phyloP scores from a whole-genome alignment of 92 coral and sea anemone species.

The Actinernus sp. region DNA sequence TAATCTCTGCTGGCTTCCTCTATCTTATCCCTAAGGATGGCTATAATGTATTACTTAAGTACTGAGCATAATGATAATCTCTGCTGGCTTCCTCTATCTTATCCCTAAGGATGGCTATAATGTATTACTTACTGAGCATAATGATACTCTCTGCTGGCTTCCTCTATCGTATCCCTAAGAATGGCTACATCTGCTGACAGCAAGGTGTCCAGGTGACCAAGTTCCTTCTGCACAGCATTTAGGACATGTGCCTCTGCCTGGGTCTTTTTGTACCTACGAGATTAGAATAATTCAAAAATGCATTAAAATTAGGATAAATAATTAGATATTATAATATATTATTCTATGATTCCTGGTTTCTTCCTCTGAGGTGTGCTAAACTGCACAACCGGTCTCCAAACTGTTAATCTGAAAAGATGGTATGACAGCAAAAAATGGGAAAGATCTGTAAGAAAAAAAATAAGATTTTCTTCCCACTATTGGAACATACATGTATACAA shows the following conservation, averaged over 20 bases:
- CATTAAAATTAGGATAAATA: too few relatives aligned
- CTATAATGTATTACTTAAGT: too few relatives aligned
- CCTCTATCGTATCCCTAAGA: constrained; percentile 93
- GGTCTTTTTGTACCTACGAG: constrained; percentile 79
- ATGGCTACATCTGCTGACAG: constrained; percentile 90
- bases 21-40: constrained; percentile 96
- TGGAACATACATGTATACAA: too few relatives aligned
- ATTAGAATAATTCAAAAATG: too few relatives aligned
- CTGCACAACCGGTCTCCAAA: too few relatives aligned
- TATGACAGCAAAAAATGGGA: too few relatives aligned
- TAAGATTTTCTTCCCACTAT: too few relatives aligned
- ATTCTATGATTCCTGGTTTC: not conserved
- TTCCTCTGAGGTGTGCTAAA: too few relatives aligned
- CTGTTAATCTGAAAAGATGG: too few relatives aligned
- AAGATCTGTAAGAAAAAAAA: too few relatives aligned
- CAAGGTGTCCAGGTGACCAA: constrained; percentile 83
- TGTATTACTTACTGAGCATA: constrained; percentile 89
- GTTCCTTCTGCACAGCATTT: constrained; percentile 87
- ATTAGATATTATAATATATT: not conserved
- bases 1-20: constrained; percentile 90
- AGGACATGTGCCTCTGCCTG: constrained; percentile 90
- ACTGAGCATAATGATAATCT: constrained; percentile 89
- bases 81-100: constrained; percentile 91
- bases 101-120: constrained; percentile 88
- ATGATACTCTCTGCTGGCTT: constrained; percentile 84